Evolutionary conservation across 2,797 vertebrate genomes (phyloP).

Genomic region (Anabacerthia variegaticeps): DNA sequence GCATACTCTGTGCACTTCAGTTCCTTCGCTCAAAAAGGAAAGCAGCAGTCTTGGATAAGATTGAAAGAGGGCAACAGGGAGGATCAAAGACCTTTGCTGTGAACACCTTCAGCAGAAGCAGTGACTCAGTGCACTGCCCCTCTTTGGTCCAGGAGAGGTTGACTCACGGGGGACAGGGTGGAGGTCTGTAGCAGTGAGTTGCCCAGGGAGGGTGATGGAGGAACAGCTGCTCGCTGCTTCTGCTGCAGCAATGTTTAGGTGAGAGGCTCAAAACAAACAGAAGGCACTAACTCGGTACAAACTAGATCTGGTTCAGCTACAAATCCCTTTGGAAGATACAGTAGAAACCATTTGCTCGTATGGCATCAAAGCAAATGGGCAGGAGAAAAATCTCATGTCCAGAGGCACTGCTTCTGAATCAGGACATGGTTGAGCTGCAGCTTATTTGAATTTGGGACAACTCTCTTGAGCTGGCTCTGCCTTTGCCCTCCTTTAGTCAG

Average conservation of each 20-base stretch:
- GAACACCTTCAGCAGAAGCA: neutral
- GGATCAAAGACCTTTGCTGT: neutral
- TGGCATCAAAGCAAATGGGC: neutral
- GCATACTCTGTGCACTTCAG: neutral
- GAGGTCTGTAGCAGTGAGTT: neutral
- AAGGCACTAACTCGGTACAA: neutral
- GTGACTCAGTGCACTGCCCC: neutral
- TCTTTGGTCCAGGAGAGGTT: neutral
- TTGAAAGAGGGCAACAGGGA: neutral
- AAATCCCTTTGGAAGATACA: neutral
- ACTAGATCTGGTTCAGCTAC: neutral
- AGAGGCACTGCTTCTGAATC: neutral
- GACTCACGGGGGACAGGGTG: neutral
- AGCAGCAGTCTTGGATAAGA: neutral
- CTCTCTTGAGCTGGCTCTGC: neutral
- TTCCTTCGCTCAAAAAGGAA: neutral
- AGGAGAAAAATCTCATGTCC: neutral
- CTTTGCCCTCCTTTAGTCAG: fast-evolving
- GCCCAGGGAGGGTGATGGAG: neutral
- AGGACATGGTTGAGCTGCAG: neutral
- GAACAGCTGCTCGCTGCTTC: neutral
- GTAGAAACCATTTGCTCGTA: neutral
- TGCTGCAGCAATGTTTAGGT: neutral
- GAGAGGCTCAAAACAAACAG: neutral
- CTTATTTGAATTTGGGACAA: neutral